These are phyloP conservation scores for Dromiciops gliroides DNA, from an alignment of 2,113 vertebrate genomes.

Conservation along the genomic window DNA sequence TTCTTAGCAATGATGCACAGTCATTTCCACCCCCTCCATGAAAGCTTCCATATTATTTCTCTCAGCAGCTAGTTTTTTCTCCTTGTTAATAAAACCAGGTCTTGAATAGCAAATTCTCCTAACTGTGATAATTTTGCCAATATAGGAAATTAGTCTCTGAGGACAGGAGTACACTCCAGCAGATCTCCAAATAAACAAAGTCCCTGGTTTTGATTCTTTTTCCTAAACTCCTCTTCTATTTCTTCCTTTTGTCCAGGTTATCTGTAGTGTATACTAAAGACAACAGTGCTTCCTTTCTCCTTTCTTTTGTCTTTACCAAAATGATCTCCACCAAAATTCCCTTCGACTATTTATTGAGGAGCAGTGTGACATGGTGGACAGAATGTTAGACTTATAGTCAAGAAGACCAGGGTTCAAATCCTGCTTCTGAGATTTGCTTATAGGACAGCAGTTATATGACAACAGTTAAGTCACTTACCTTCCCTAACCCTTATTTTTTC, in stretches of 20 bases:
- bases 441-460: not conserved
- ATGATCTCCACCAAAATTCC: not conserved
- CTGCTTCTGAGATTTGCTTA: not conserved
- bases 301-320: not conserved
- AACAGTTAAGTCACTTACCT: not conserved
- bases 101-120: not conserved
- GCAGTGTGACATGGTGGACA: not conserved
- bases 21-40: not conserved
- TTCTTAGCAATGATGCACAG: not conserved
- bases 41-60: not conserved
- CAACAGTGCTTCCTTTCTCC: not conserved
- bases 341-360: not conserved
- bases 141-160: not conserved
- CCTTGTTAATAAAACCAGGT: not conserved
- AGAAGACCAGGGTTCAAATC: not conserved
- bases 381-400: not conserved
- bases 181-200: not conserved
- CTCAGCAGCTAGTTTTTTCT: not conserved
- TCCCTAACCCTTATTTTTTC: not conserved
- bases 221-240: not conserved
- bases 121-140: not conserved
- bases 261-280: not conserved
- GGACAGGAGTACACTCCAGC: not conserved
- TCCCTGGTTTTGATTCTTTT: not conserved
- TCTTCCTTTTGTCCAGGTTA: not conserved